A percentile compares a stretch with the other conserved stretches of the same genome.
Conservation (phyloP, 2,888 invertebrate species). For the Drosophila pseudotakahashii region DNA sequence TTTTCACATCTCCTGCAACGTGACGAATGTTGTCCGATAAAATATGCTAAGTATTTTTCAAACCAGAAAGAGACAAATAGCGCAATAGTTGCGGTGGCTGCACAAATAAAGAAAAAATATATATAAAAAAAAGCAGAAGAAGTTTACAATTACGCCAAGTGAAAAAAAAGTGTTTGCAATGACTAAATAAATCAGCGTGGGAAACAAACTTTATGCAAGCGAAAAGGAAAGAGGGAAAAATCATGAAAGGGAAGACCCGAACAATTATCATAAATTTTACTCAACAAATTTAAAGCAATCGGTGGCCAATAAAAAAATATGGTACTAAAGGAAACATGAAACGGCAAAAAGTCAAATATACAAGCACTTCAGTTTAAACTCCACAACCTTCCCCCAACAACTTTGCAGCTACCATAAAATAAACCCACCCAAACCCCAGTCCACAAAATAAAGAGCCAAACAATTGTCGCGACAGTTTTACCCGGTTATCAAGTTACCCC, state of each 20-base stretch:
- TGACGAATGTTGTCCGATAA: constrained; percentile 46
- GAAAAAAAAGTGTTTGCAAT: constrained; percentile 27
- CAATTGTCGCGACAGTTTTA: constrained; percentile 67
- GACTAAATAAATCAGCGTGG: constrained; percentile 68
- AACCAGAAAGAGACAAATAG: constrained; percentile 28
- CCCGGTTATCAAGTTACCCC: constrained; percentile 66
- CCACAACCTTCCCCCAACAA: constrained; percentile 14
- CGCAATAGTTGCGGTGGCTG: constrained; percentile 37
- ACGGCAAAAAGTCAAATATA: constrained; percentile 27
- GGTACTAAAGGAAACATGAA: constrained; percentile 30
- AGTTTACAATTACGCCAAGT: constrained; percentile 47
- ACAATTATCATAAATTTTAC: constrained; percentile 68
- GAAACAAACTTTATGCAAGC: constrained; percentile 49
- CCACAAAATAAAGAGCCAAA: constrained; percentile 31
- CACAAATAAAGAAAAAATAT: constrained; percentile 25
- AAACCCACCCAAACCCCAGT: constrained; percentile 15
- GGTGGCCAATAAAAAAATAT: constrained; percentile 40
- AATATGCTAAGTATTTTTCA: constrained; percentile 46
- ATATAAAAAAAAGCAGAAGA: constrained; percentile 11
- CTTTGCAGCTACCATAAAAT: constrained; percentile 13
- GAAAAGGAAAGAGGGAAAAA: constrained; percentile 9
- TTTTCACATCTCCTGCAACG: constrained; percentile 47
- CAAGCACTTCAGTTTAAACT: constrained; percentile 21
- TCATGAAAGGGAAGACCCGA: constrained; percentile 6
- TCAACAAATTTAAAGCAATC: constrained; percentile 63